phyloP scores from a whole-genome alignment of 2,888 invertebrate genomes.

The Linnaemya tessellans region DNA sequence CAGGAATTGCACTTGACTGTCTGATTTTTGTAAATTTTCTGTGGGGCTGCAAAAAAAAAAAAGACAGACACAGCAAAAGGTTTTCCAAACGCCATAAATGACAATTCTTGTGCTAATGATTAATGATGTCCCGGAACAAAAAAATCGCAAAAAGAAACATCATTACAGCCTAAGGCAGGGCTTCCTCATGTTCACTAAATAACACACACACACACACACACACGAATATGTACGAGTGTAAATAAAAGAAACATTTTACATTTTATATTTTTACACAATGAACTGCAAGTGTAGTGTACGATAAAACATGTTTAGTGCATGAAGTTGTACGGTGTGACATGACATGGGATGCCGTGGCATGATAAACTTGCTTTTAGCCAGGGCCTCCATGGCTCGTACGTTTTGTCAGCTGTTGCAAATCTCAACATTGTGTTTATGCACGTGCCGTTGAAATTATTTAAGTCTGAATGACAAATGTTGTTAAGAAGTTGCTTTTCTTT shows the following conservation, averaged over 20 bases:
- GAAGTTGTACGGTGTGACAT: slow-evolving; percentile 21
- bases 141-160: slow-evolving; percentile 17
- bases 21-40: slow-evolving; percentile 31
- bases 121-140: slow-evolving; percentile 61
- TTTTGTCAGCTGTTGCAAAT: slow-evolving; percentile 73
- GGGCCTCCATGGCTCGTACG: slow-evolving; percentile 62
- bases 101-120: slow-evolving; percentile 70
- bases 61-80: slow-evolving; percentile 51
- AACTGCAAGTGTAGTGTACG: slow-evolving; percentile 45
- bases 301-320: slow-evolving; percentile 14
- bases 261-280: slow-evolving; percentile 37
- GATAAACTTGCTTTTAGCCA: slow-evolving; percentile 64
- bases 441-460: slow-evolving; percentile 72
- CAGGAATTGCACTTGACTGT: slow-evolving; percentile 40
- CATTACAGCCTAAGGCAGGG: slow-evolving; percentile 50
- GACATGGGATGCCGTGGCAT: slow-evolving; percentile 25
- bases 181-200: slow-evolving; percentile 15
- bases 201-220: slow-evolving; percentile 6
- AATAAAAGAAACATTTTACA: slow-evolving; percentile 26
- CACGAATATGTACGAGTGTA: not conserved
- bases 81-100: slow-evolving; percentile 62
- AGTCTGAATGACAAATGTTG: slow-evolving; percentile 71
- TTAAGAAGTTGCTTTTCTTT: slow-evolving; percentile 59
- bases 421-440: slow-evolving; percentile 71
- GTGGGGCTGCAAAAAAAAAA: slow-evolving; percentile 6